Conservation (phyloP, 2,888 invertebrate genomes). For the Drosophila testacea region DNA sequence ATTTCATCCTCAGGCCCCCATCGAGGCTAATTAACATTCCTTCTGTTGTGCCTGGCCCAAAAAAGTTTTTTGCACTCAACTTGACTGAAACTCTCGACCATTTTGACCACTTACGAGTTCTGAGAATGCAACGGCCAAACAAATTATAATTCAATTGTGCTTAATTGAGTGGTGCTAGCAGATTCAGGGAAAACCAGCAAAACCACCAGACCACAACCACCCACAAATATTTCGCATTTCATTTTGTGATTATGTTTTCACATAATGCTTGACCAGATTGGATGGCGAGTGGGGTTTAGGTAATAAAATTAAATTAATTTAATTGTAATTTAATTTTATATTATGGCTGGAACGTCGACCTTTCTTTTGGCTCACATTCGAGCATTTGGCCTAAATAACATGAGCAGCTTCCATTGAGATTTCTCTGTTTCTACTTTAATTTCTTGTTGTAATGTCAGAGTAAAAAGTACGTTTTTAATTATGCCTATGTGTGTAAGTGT, state of each 20-base stretch:
- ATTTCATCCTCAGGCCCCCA: not conserved
- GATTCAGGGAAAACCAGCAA: conserved; percentile 33
- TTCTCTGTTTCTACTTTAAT: conserved; percentile 10
- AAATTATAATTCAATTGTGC: conserved; percentile 75
- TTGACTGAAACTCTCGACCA: conserved; percentile 12
- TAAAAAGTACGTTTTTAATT: conserved; percentile 71
- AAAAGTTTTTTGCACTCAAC: conserved; percentile 30
- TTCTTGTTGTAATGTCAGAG: conserved; percentile 31
- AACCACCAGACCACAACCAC: conserved; percentile 45
- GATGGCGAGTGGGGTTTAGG: conserved; percentile 12
- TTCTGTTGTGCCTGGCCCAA: conserved; percentile 13
- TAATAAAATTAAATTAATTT: conserved; percentile 72
- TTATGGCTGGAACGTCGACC: conserved; percentile 18
- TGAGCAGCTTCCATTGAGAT: conserved; percentile 18
- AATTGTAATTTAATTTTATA: conserved; percentile 73
- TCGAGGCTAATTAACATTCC: conserved; percentile 41
- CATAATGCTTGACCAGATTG: conserved; percentile 30
- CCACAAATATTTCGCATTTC: conserved; percentile 54
- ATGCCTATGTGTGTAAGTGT: conserved; percentile 43
- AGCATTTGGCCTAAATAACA: conserved; percentile 71
- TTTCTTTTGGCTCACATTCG: conserved; percentile 5
- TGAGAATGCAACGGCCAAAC: conserved; percentile 36
- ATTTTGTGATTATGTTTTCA: conserved; percentile 63
- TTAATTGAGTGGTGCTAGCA: conserved; percentile 67
- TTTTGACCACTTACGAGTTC: conserved; percentile 34